Base-by-base conservation (phyloP, 2,113 vertebrate species). In the Seriola quinqueradiata region DNA sequence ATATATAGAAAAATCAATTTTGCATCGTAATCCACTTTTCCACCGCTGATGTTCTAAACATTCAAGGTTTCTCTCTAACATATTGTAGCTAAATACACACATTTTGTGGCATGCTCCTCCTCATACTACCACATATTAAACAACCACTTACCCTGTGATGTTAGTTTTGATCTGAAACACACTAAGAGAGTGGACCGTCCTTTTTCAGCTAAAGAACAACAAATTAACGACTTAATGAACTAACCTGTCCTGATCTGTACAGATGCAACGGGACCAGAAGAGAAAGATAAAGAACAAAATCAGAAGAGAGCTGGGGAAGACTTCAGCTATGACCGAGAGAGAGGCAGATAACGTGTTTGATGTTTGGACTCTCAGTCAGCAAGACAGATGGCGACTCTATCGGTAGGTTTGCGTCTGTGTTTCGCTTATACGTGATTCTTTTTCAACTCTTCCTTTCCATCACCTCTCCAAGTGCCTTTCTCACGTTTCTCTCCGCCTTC, bases 371-470 rank as follows among this genome's bases (percentile, higher is more conserved):
- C 95, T 99, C 42, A 87, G 87, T 57, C 79, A 93, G 57, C 86
- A 17, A 55, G 95, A 97, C 55, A 96, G 97, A 85, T 99, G 97
- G 97, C 95, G 81, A 84, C 96, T 99, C 64, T 99, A 99, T 93
- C 96, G 98, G 98, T 99, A 93, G 72, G 73, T 67, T 19, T 86
- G 10, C 38, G 9, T 77, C 17, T 60, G 4, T 59, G 12, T 72
- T 54, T 57, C 40, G 38, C 40, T 23, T 80, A 25, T 44, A 48
- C 40, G 3, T 68, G 21, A 25, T 36, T 66, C 17, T 34, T 54
- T 55, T 48, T 42, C 0, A 64, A 4, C 17, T 66, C 36, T 54
- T 65, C 3, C 25, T 10, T 34, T 68, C 46, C 12, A 32, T 69
- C n/a, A 28, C 32, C 1, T 88, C 8, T 46, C 34, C 10, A 4